These are phyloP conservation scores for Salminus brasiliensis DNA, from an alignment of 2,113 vertebrate genomes.

Conservation along the genomic window DNA sequence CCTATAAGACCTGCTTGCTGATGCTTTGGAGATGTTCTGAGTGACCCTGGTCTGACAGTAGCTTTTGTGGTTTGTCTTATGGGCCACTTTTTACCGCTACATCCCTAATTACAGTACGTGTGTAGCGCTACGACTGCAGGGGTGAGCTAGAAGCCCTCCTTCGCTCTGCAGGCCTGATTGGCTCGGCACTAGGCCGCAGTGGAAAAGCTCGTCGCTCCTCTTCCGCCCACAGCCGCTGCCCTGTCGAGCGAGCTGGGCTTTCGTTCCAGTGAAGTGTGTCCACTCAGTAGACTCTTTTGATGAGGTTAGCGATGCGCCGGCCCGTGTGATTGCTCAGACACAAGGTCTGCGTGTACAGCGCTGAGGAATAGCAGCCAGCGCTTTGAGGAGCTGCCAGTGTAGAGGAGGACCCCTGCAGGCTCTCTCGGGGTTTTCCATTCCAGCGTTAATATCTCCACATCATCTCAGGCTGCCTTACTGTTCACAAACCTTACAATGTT, in stretches of 20 bases:
- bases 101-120: no score
- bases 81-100: no score
- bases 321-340: not conserved
- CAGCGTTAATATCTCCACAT: constrained; percentile 10
- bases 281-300: constrained; percentile 8
- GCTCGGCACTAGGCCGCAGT: no score
- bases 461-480: not conserved
- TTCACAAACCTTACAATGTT: no score
- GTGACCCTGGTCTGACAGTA: no score
- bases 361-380: not conserved
- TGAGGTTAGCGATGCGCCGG: constrained; percentile 4
- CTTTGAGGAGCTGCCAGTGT: constrained; percentile 43
- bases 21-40: no score
- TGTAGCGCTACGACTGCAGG: no score
- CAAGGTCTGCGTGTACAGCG: constrained; percentile 17
- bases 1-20: no score
- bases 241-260: no score
- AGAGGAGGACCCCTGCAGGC: constrained; percentile 22
- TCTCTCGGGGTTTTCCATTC: not conserved
- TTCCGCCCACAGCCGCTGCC: no score
- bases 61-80: no score
- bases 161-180: not conserved
- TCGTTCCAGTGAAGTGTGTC: not conserved
- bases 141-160: not conserved
- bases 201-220: not conserved